Base-by-base conservation (phyloP, 2,113 vertebrate species). In the Sturnira hondurensis region DNA sequence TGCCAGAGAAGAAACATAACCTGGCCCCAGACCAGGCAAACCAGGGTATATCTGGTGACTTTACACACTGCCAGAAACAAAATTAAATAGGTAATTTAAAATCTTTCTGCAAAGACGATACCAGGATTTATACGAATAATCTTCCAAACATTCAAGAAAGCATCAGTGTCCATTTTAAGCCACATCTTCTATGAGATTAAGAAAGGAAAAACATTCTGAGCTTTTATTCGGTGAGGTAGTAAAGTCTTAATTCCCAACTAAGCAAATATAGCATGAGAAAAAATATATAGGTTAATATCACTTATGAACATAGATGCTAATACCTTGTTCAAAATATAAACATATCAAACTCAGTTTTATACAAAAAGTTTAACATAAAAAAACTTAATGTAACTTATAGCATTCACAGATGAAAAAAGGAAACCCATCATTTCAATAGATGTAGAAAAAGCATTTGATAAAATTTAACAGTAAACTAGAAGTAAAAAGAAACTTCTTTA, bases 361-460 rank as follows among this genome's bases (percentile, higher is more conserved):
- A 81, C 82, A 36, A 87, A 91, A 92, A 89, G 10, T 41, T 96
- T 63, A 78, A 63, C 70, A 88, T 77, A 52, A 91, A 85, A 93
- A 93, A 63, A 24, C 3, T 43, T 43, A 43, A 81, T n/a, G 73
- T 43, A 70, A 70, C 54, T 81, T 91, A 68, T 52, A 77, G 61
- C 47, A 83, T 87, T 82, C 38, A 86, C 31, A 76, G 76, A 70
- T 83, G n/a, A 70, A 81, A 87, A 86, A 74, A 67, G 19, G 74
- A 93, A 82, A 61, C 15, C 61, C 47, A 24, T 68, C 50, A 83
- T 87, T 71, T 93, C 43, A 82, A 91, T 4, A 87, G 41, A 70
- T 63, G 22, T 19, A 87, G n/a, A 76, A 78, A 94, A 94, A 83
- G 19, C 26, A 70, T n/a, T 83, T 83, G 41, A 13, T 83, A 83